Conservation (phyloP, 2,888 invertebrate species). For the Lathronympha strigana region DNA sequence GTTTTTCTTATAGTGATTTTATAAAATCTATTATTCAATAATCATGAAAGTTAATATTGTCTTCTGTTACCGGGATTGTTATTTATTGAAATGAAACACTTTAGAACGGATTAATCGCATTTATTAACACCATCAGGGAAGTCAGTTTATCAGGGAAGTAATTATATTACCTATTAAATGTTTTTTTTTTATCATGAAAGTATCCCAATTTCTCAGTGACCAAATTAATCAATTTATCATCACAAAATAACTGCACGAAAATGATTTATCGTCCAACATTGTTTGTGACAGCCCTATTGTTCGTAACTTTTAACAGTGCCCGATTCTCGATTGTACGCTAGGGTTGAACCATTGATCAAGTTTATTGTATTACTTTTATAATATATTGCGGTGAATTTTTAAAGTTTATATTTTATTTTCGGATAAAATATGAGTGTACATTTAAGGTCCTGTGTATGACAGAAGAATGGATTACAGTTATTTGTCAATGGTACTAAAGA, state of each 20-base stretch:
- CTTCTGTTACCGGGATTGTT: too few species aligned
- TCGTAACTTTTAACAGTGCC: constrained; percentile 25
- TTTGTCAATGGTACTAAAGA: too few species aligned
- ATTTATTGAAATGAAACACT: too few species aligned
- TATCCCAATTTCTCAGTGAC: neutral
- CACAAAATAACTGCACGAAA: constrained; percentile 18
- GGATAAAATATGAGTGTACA: neutral
- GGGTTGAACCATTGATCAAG: constrained; percentile 18
- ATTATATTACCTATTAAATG: neutral
- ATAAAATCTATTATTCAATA: too few species aligned
- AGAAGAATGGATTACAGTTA: too few species aligned
- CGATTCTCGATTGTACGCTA: constrained; percentile 22
- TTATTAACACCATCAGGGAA: too few species aligned
- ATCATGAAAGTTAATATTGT: too few species aligned
- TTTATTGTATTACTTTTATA: constrained; percentile 12
- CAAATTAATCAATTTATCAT: constrained; percentile 28
- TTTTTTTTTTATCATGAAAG: neutral
- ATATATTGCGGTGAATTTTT: neutral
- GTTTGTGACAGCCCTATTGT: constrained; percentile 30
- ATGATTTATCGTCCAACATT: constrained; percentile 17
- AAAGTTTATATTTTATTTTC: constrained; percentile 1
- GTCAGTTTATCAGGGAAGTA: too few species aligned
- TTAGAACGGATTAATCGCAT: too few species aligned
- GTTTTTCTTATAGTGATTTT: too few species aligned
- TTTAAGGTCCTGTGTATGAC: too few species aligned